Percentiles rank a stretch among this genome's conserved stretches.
phyloP scores from a whole-genome alignment of 2,113 vertebrate genomes.

The Phalacrocorax brasilianus region DNA sequence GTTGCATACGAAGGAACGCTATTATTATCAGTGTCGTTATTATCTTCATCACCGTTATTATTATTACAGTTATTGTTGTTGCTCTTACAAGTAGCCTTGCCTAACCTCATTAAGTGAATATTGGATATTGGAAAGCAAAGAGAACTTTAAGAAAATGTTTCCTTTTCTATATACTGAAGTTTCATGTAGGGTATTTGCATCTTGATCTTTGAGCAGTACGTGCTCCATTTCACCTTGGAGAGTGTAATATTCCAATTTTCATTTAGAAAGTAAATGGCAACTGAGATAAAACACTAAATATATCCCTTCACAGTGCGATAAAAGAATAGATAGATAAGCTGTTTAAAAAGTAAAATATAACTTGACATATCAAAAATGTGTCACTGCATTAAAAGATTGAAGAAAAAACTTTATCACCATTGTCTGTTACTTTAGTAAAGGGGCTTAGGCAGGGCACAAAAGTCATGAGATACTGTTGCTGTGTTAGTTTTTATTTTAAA shows the following conservation, averaged over 20 bases:
- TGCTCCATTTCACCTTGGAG: neutral
- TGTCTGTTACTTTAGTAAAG: neutral
- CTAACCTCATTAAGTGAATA: neutral
- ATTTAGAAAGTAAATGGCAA: neutral
- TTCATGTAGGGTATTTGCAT: accelerated
- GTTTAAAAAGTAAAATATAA: neutral
- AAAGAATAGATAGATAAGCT: neutral
- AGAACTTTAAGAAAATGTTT: neutral
- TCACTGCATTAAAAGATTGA: neutral
- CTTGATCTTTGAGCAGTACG: neutral
- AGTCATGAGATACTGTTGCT: neutral
- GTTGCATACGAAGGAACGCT: neutral
- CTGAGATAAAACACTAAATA: neutral
- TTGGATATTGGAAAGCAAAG: neutral
- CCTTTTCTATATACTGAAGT: neutral
- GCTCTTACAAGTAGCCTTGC: accelerated
- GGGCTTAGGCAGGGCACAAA: neutral
- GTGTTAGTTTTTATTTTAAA: neutral
- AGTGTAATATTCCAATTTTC: neutral
- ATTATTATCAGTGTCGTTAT: neutral
- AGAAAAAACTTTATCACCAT: neutral
- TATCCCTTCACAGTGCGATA: neutral
- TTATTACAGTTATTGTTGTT: neutral
- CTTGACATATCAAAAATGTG: neutral
- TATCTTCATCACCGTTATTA: neutral